Percentiles rank a stretch among this genome's conserved stretches.
These are phyloP conservation scores for Okapia johnstoni DNA, from an alignment of 2,113 vertebrate species.

Conservation along the genomic window DNA sequence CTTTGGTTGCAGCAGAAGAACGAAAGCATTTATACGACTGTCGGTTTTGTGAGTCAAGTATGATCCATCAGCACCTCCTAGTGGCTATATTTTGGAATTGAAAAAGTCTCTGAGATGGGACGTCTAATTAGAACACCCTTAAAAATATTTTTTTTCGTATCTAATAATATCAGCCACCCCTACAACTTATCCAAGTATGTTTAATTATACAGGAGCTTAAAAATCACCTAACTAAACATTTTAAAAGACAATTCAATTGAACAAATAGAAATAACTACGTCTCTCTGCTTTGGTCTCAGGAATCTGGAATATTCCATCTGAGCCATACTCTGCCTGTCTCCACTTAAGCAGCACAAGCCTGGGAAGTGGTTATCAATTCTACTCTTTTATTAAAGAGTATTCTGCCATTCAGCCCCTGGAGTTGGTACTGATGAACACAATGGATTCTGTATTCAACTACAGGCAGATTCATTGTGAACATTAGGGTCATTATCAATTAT, in stretches of 20 bases:
- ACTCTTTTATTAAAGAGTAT: not conserved
- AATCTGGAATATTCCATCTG: not conserved
- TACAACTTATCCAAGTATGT: not conserved
- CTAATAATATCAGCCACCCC: not conserved
- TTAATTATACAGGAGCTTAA: not conserved
- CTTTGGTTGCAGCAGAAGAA: not conserved
- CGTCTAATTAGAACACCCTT: not conserved
- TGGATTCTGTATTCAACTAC: not conserved
- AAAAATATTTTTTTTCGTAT: not conserved
- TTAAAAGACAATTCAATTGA: not conserved
- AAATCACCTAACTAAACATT: not conserved
- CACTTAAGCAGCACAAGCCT: not conserved
- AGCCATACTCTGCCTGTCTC: not conserved
- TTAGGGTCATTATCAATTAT: not conserved
- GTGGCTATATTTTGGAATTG: not conserved
- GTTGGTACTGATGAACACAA: not conserved
- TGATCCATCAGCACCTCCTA: slow-evolving; percentile 17
- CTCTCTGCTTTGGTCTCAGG: not conserved
- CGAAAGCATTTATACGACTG: not conserved
- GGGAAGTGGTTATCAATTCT: not conserved
- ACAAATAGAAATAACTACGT: not conserved
- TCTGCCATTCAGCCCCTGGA: not conserved
- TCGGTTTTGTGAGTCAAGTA: not conserved
- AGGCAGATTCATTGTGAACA: not conserved
- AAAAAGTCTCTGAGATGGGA: not conserved